These are phyloP conservation scores for Habroteleia sp. DNA, from an alignment of 2,888 invertebrate genomes.

Conservation along the genomic window DNA sequence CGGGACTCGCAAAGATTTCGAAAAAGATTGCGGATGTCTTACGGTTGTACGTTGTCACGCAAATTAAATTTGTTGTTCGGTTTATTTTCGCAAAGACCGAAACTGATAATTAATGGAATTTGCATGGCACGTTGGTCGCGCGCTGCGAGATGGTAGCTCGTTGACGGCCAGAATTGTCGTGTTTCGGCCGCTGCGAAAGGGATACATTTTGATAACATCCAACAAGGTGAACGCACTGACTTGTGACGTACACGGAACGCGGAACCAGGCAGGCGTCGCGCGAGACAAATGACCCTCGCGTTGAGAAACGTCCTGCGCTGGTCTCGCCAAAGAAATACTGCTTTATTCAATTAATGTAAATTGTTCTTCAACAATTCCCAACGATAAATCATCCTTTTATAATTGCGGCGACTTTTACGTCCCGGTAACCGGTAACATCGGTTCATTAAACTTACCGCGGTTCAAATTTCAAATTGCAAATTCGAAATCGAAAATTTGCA, in stretches of 20 bases:
- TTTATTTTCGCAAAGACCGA: no score
- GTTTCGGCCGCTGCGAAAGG: conserved; percentile 40
- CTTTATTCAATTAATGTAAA: conserved; percentile 58
- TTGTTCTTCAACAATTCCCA: conserved; percentile 40
- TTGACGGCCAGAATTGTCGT: conserved; percentile 7
- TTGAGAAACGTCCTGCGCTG: conserved; percentile 48
- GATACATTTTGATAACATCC: conserved; percentile 71
- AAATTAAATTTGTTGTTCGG: no score
- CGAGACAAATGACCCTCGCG: conserved; percentile 77
- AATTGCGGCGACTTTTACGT: conserved; percentile 16
- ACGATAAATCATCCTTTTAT: conserved; percentile 37
- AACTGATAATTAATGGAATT: conserved; percentile 8
- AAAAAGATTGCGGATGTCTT: no score
- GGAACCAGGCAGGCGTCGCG: conserved; percentile 76
- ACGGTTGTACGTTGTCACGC: no score
- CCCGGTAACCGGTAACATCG: not conserved
- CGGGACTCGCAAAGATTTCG: no score
- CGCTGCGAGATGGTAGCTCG: conserved; percentile 3
- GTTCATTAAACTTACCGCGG: conserved; percentile 25
- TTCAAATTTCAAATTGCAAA: no score
- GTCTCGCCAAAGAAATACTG: conserved; percentile 48
- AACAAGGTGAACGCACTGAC: conserved; percentile 79
- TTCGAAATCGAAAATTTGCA: no score
- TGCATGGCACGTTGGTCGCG: conserved; percentile 1
- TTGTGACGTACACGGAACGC: conserved; percentile 78